Evolutionary conservation across 35 echinoderm and acorn worm genomes (phyloP).

Genomic region (Antedon bifida): DNA sequence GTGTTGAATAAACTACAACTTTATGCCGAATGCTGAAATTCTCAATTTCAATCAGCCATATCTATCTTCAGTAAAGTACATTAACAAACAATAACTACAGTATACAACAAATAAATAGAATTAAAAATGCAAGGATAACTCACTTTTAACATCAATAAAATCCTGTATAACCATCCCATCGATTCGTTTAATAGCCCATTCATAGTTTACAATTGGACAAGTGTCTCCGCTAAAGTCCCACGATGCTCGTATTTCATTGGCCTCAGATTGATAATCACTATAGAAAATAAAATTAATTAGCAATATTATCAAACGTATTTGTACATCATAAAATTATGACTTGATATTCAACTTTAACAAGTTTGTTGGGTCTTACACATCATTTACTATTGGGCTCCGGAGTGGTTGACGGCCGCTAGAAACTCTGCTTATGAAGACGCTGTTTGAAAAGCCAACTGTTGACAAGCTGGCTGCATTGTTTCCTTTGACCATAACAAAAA

Average conservation of each 20-base stretch:
- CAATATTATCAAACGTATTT: not conserved
- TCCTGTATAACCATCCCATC: constrained; percentile 5
- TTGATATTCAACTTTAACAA: not conserved
- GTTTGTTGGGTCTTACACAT: constrained; percentile 28
- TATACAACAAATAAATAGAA: too few species aligned
- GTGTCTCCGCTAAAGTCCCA: constrained; percentile 43
- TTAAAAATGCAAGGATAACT: too few species aligned
- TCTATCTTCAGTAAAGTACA: too few species aligned
- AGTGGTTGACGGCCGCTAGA: constrained; percentile 8
- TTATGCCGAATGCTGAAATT: too few species aligned
- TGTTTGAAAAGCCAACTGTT: constrained; percentile 16
- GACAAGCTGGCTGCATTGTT: constrained; percentile 19
- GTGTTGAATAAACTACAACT: too few species aligned
- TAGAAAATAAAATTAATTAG: too few species aligned
- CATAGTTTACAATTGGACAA: constrained; percentile 27
- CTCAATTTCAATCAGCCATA: too few species aligned
- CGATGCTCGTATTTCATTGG: constrained; percentile 4
- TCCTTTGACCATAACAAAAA: constrained; percentile 19
- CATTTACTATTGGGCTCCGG: constrained; percentile 1
- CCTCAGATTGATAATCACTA: constrained; percentile 14
- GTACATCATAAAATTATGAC: not conserved
- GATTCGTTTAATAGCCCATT: constrained; percentile 26
- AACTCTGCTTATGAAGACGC: constrained; percentile 17
- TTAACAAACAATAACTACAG: too few species aligned
- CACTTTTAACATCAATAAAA: constrained; percentile 15